A percentile compares a stretch with the other conserved stretches of the same genome.
Evolutionary conservation across 2,797 vertebrate genomes (phyloP).

Genomic region (Platalea minor): DNA sequence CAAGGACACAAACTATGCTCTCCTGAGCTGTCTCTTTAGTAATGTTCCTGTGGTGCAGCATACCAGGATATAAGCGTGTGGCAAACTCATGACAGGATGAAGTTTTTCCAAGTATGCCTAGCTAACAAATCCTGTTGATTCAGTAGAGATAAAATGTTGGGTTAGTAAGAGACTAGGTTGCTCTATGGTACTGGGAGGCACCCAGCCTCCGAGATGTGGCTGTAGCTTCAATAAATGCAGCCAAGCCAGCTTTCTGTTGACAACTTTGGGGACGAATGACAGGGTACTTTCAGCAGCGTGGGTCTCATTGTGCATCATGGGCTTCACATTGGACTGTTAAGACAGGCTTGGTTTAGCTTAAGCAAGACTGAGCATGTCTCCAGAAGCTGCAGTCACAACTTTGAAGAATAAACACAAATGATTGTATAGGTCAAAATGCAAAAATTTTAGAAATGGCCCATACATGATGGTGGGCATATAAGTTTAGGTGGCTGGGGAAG

Average conservation of each 20-base stretch:
- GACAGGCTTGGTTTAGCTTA: not conserved
- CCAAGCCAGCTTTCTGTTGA: not conserved
- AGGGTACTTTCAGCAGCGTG: not conserved
- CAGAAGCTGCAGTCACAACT: not conserved
- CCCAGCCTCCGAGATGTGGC: not conserved
- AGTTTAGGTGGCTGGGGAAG: not conserved
- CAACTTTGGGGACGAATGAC: not conserved
- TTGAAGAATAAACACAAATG: not conserved
- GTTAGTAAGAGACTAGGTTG: not conserved
- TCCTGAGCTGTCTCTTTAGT: not conserved
- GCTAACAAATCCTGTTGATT: not conserved
- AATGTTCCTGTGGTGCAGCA: not conserved
- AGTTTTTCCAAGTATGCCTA: not conserved
- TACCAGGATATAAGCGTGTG: not conserved
- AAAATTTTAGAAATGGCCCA: not conserved
- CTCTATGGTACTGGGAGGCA: not conserved
- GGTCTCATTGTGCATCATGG: not conserved
- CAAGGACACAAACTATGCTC: not conserved
- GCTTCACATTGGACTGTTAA: not conserved
- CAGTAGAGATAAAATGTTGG: not conserved
- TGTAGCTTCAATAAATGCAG: not conserved
- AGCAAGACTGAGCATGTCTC: not conserved
- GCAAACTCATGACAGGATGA: not conserved
- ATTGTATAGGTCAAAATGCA: not conserved
- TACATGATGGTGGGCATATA: not conserved